These are phyloP conservation scores for Andrena bicolor DNA, from an alignment of 2,888 invertebrate genomes.

Conservation along the genomic window DNA sequence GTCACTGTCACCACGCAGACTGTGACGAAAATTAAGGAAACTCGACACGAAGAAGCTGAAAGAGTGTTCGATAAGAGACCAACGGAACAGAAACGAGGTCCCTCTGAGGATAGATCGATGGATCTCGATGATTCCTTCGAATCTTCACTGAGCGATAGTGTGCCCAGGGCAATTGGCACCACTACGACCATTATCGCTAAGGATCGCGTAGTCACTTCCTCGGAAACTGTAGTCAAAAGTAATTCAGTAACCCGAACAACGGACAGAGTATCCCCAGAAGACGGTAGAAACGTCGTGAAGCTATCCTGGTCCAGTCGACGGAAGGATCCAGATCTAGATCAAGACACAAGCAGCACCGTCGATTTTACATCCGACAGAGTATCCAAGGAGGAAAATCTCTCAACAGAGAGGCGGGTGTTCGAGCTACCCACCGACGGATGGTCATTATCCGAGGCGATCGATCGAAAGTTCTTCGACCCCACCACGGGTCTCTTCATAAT, in stretches of 20 bases:
- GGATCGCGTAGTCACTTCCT: conserved; percentile 50
- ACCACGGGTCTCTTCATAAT: conserved; percentile 93
- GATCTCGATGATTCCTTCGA: conserved; percentile 92
- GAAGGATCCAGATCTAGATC: conserved; percentile 34
- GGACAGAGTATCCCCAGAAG: background rate
- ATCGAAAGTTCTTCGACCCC: conserved; percentile 93
- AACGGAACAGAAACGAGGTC: conserved; percentile 88
- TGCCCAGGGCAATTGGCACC: conserved; percentile 74
- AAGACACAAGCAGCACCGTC: conserved; percentile 7
- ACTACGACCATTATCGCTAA: conserved; percentile 79
- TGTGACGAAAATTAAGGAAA: conserved; percentile 91
- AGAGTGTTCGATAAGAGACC: no score
- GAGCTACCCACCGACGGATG: conserved; percentile 94
- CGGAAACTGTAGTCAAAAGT: conserved; percentile 2
- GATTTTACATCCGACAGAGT: background rate
- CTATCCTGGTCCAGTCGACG: background rate
- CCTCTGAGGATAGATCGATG: conserved; percentile 90
- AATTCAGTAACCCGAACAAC: background rate
- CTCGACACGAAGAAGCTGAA: background rate
- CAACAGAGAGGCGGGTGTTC: conserved; percentile 89
- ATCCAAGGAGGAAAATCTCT: conserved; percentile 21
- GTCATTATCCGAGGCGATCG: conserved; percentile 93
- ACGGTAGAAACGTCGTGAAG: background rate
- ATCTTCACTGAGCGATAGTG: conserved; percentile 80
- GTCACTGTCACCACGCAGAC: conserved; percentile 95